phyloP scores from a whole-genome alignment of 2,888 invertebrate species.

The Eupithecia vulgata region DNA sequence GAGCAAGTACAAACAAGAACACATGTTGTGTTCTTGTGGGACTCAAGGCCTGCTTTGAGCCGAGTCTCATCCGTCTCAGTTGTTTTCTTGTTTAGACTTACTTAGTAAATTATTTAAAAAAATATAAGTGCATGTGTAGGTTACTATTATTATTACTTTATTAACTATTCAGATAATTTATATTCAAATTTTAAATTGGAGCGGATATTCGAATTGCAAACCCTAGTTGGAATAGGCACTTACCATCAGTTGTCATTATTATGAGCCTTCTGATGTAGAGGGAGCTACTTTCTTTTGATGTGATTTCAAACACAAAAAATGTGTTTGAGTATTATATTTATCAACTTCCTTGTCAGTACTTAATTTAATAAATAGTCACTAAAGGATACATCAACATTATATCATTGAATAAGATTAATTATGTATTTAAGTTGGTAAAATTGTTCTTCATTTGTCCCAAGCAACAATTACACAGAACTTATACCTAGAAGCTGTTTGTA shows the following conservation, averaged over 20 bases:
- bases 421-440: not conserved
- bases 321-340: conserved; percentile 57
- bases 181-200: too few species aligned
- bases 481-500: not conserved
- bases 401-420: not conserved
- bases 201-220: too few species aligned
- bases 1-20: too few species aligned
- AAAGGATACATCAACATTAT: not conserved
- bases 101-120: too few species aligned
- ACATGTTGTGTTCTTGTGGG: too few species aligned
- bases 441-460: not conserved
- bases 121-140: too few species aligned
- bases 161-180: too few species aligned
- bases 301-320: not conserved
- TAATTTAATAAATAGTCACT: not conserved
- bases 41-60: too few species aligned
- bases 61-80: too few species aligned
- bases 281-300: not conserved
- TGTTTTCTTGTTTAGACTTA: too few species aligned
- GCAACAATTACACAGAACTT: not conserved
- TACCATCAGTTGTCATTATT: not conserved
- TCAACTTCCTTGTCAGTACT: conserved; percentile 56
- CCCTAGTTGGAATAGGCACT: too few species aligned
- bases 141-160: too few species aligned
- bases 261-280: not conserved